phyloP scores from a whole-genome alignment of 2,797 vertebrate genomes.

The Rallus crepitans region DNA sequence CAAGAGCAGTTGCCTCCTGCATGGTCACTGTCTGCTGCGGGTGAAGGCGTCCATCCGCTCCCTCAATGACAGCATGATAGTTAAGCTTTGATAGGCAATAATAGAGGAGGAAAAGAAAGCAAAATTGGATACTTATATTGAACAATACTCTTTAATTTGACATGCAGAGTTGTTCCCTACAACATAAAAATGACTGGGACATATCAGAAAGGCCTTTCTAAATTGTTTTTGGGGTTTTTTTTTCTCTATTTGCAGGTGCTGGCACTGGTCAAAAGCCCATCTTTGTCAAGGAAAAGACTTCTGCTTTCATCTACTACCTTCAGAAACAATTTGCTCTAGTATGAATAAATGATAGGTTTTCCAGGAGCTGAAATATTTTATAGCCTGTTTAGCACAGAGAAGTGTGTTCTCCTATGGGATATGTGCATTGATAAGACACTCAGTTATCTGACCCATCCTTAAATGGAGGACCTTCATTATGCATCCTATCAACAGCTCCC shows the following conservation, averaged over 20 bases:
- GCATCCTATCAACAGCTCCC: background rate
- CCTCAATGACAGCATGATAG: fast-evolving
- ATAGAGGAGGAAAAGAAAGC: background rate
- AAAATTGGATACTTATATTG: background rate
- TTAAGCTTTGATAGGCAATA: background rate
- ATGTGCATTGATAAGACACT: background rate
- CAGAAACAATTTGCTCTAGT: background rate
- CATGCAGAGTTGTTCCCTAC: background rate
- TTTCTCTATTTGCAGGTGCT: background rate
- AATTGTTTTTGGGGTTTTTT: background rate
- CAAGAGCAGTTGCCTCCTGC: background rate
- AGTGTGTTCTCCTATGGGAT: background rate
- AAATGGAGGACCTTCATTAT: background rate
- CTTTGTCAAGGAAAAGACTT: background rate
- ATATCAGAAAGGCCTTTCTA: background rate
- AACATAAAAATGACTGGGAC: background rate
- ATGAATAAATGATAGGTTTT: background rate
- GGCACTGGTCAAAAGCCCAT: background rate
- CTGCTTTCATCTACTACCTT: background rate
- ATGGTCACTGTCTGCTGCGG: background rate
- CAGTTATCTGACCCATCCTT: background rate
- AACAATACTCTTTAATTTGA: background rate
- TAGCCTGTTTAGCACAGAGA: background rate
- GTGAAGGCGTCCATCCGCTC: fast-evolving
- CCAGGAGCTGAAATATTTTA: background rate